These are phyloP conservation scores for Bufo gargarizans DNA, from an alignment of 2,113 vertebrate genomes.

Conservation along the genomic window DNA sequence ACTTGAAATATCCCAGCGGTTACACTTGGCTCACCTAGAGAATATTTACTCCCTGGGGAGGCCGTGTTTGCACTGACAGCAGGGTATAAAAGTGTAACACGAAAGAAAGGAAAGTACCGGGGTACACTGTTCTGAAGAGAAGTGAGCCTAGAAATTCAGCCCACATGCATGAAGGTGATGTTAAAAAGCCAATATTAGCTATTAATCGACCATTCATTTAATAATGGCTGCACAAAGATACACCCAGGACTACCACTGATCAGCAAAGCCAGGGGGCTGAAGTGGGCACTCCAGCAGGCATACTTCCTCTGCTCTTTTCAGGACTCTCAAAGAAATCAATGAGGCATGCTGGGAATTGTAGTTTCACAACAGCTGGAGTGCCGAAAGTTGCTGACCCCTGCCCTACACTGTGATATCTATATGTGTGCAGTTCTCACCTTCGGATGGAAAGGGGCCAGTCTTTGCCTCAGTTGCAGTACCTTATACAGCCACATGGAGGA, in stretches of 20 bases:
- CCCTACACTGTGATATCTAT: background rate
- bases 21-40: background rate
- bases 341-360: too few relatives aligned
- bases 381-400: too few relatives aligned
- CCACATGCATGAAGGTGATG: background rate
- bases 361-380: too few relatives aligned
- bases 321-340: too few relatives aligned
- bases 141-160: background rate
- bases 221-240: background rate
- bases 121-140: background rate
- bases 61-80: background rate
- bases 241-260: background rate
- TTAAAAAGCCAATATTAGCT: background rate
- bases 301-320: too few relatives aligned
- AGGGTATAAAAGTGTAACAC: background rate
- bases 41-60: slow-evolving; percentile 30
- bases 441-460: too few relatives aligned
- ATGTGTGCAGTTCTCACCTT: too few relatives aligned
- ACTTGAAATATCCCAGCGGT: background rate
- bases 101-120: background rate
- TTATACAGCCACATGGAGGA: too few relatives aligned
- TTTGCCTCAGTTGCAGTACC: too few relatives aligned
- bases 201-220: background rate
- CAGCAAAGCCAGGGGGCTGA: background rate
- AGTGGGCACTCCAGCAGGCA: too few relatives aligned